Evolutionary conservation across 53 echinoderm and acorn worm species (phyloP).

Genomic region (Stichopus horrens): DNA sequence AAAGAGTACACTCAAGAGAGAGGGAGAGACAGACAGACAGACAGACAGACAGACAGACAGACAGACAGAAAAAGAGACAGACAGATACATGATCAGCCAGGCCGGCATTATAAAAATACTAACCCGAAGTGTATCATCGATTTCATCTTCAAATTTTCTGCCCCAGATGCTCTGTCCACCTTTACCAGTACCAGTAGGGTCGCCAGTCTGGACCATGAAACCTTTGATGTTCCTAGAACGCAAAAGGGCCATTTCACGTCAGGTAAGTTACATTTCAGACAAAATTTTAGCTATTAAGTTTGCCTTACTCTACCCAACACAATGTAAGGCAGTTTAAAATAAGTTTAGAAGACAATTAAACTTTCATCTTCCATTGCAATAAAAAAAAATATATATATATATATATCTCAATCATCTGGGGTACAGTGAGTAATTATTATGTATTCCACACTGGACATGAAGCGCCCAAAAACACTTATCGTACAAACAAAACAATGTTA

Average conservation of each 20-base stretch:
- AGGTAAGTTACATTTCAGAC: slow-evolving; percentile 1
- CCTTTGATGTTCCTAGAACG: slow-evolving; percentile 80
- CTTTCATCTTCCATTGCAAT: too few relatives aligned
- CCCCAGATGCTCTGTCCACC: slow-evolving; percentile 96
- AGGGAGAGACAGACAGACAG: too few relatives aligned
- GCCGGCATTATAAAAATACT: background rate
- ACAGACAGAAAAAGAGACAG: too few relatives aligned
- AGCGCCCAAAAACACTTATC: too few relatives aligned
- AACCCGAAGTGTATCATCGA: slow-evolving; percentile 85
- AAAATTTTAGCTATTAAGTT: background rate
- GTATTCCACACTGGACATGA: too few relatives aligned
- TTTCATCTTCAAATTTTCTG: slow-evolving; percentile 90
- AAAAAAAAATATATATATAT: too few relatives aligned
- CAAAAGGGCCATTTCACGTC: background rate
- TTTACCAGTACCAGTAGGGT: slow-evolving; percentile 84
- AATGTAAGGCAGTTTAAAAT: background rate
- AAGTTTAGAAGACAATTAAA: background rate
- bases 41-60: too few relatives aligned
- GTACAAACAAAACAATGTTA: too few relatives aligned
- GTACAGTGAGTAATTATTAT: too few relatives aligned
- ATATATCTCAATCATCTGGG: too few relatives aligned
- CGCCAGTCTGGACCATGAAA: slow-evolving; percentile 99
- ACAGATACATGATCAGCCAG: too few relatives aligned
- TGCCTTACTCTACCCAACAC: background rate
- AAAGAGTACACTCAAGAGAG: too few relatives aligned